Evolutionary conservation across 2,113 vertebrate species (phyloP).

Genomic region (Lepus americanus): DNA sequence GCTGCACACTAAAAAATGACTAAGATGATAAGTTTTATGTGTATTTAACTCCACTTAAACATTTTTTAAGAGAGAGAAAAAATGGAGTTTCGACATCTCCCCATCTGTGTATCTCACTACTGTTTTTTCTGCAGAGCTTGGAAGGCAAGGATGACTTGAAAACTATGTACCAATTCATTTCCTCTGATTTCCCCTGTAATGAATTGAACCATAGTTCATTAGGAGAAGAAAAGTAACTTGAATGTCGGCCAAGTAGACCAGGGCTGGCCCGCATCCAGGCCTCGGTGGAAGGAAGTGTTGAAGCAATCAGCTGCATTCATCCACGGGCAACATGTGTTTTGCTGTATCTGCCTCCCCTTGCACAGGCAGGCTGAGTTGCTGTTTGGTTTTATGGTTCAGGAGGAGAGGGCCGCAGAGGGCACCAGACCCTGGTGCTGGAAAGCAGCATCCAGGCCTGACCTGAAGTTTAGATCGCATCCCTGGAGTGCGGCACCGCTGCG

Average conservation of each 20-base stretch:
- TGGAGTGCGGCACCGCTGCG: not conserved
- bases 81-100: not conserved
- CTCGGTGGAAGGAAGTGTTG: not conserved
- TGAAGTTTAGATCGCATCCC: not conserved
- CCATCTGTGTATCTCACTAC: not conserved
- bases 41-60: not conserved
- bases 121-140: not conserved
- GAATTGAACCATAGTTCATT: not conserved
- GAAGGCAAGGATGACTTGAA: not conserved
- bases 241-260: not conserved
- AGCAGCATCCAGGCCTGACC: not conserved
- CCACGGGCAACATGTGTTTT: not conserved
- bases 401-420: not conserved
- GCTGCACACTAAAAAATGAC: not conserved
- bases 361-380: not conserved
- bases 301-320: conserved; percentile 5
- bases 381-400: not conserved
- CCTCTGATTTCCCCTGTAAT: not conserved
- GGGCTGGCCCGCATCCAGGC: not conserved
- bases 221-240: conserved; percentile 26
- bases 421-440: not conserved
- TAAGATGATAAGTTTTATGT: not conserved
- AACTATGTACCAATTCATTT: conserved; percentile 17
- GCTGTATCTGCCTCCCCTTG: not conserved
- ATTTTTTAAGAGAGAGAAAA: not conserved